These are phyloP conservation scores for Crypturellus undulatus DNA, from an alignment of 2,113 vertebrate genomes.

Conservation along the genomic window DNA sequence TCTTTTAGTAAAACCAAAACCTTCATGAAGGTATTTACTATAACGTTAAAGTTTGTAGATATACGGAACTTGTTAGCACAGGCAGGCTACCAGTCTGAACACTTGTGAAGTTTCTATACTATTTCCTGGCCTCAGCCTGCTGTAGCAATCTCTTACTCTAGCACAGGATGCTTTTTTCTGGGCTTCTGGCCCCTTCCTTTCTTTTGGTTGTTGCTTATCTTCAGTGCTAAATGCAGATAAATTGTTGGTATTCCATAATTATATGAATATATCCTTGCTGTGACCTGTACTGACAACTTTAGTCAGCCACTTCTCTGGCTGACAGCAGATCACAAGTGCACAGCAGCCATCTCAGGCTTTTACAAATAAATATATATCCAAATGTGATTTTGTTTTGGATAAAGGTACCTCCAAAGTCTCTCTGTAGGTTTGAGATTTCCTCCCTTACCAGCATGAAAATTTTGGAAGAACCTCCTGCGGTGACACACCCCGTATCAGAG, in stretches of 20 bases:
- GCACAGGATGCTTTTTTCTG: neutral
- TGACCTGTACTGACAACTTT: neutral
- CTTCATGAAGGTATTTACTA: neutral
- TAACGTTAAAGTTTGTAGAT: neutral
- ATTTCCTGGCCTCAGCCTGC: neutral
- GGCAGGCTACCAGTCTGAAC: neutral
- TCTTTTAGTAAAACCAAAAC: neutral
- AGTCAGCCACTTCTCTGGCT: neutral
- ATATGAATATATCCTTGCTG: neutral
- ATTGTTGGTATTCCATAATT: neutral
- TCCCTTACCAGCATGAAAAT: neutral
- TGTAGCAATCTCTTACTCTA: neutral
- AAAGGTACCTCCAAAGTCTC: slow-evolving; percentile 33
- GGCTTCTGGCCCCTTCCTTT: neutral
- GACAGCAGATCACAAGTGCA: slow-evolving; percentile 41
- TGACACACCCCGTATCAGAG: neutral
- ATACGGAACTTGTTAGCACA: neutral
- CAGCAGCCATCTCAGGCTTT: neutral
- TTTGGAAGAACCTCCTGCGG: slow-evolving; percentile 22
- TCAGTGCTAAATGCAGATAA: neutral
- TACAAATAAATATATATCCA: neutral
- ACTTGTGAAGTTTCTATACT: neutral
- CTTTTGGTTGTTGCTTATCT: neutral
- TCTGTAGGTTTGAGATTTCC: neutral
- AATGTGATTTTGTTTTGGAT: neutral